Percentiles rank a stretch among this genome's conserved stretches.
Evolutionary conservation across 2,888 invertebrate genomes (phyloP).

Genomic region (Scrobipalpa atriplicella): DNA sequence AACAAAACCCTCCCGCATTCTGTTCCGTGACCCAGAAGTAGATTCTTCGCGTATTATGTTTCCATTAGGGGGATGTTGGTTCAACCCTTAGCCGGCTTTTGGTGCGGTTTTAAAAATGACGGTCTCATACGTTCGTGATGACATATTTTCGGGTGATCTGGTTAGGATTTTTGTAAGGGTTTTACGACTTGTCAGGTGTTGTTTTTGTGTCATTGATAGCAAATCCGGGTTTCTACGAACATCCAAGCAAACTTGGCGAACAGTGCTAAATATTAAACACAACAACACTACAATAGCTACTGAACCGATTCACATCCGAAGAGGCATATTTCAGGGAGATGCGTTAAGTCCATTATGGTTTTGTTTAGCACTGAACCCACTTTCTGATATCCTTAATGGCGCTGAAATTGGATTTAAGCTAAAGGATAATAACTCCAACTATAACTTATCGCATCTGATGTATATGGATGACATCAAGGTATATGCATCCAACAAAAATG

Average conservation of each 20-base stretch:
- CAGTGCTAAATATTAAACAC: conserved; percentile 27
- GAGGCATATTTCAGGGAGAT: conserved; percentile 39
- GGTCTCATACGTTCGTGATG: not conserved
- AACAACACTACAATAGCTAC: conserved; percentile 23
- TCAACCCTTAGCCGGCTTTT: conserved; percentile 57
- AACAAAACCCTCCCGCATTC: conserved; percentile 61
- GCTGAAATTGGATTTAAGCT: not conserved
- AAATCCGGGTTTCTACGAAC: not conserved
- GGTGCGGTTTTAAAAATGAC: conserved; percentile 22
- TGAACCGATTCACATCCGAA: conserved; percentile 25
- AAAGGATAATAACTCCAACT: not conserved
- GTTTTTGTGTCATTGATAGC: not conserved
- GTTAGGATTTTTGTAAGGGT: conserved; percentile 1
- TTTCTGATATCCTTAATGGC: conserved; percentile 24
- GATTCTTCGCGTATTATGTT: conserved; percentile 66
- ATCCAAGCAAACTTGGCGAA: conserved; percentile 31
- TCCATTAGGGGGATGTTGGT: conserved; percentile 71
- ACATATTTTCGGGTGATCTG: not conserved
- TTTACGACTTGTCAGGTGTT: not conserved
- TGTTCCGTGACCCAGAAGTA: conserved; percentile 62
- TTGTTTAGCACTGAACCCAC: too few species aligned
- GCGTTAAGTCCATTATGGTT: too few species aligned
- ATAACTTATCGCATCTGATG: conserved; percentile 14
- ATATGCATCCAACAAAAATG: conserved; percentile 2
- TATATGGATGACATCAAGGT: conserved; percentile 30